Evolutionary conservation across 2,797 vertebrate species (phyloP).

Genomic region (Microctenopoma stevenorrisi): DNA sequence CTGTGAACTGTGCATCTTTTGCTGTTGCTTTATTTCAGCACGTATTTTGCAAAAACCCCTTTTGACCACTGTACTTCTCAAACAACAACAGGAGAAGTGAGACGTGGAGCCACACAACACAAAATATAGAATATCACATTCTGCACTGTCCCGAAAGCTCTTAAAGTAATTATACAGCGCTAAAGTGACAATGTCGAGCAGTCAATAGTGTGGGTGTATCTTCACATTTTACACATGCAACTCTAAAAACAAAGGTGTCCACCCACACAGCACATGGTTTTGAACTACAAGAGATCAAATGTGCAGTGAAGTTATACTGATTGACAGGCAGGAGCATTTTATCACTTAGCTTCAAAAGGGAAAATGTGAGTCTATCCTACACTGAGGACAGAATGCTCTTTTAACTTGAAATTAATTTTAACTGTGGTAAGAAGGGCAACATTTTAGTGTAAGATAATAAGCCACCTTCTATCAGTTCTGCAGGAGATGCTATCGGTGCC

Average conservation of each 20-base stretch:
- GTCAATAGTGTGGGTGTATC: constrained; percentile 11
- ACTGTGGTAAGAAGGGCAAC: constrained; percentile 52
- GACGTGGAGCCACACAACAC: constrained; percentile 1
- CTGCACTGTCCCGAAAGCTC: constrained; percentile 25
- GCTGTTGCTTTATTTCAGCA: neutral
- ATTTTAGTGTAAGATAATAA: constrained; percentile 71
- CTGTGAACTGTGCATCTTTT: constrained; percentile 11
- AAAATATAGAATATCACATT: neutral
- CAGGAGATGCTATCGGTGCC: constrained; percentile 67
- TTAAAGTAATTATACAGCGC: constrained; percentile 13
- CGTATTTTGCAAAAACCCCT: neutral
- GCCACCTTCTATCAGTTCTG: constrained; percentile 60
- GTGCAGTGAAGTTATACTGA: constrained; percentile 61
- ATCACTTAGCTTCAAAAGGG: constrained; percentile 69
- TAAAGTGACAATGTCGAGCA: constrained; percentile 26
- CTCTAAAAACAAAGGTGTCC: constrained; percentile 55
- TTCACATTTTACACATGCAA: constrained; percentile 36
- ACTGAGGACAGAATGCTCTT: constrained; percentile 47
- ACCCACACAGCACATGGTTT: constrained; percentile 50
- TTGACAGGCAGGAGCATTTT: constrained; percentile 66
- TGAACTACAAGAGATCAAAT: constrained; percentile 65
- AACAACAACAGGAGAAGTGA: constrained; percentile 14
- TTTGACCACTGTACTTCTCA: neutral
- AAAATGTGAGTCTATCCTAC: constrained; percentile 44
- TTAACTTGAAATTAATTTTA: constrained; percentile 73